phyloP scores from a whole-genome alignment of 35 echinoderm and acorn worm genomes.

The Lytechinus pictus region DNA sequence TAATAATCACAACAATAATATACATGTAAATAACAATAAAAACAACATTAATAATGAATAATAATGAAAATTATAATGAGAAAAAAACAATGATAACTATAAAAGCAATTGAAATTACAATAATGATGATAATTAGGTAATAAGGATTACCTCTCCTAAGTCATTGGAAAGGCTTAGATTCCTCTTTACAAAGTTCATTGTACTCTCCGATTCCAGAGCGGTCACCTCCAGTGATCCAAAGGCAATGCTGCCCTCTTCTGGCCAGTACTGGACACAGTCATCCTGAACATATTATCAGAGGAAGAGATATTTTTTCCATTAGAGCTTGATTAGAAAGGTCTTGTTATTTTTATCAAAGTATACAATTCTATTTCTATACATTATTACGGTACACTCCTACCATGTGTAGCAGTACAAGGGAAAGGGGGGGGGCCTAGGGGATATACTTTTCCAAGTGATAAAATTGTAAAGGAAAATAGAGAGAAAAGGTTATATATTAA shows the following conservation, averaged over 20 bases:
- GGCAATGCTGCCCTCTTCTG: constrained; percentile 21
- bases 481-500: too few species aligned
- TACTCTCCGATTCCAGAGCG: neutral
- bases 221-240: constrained; percentile 4
- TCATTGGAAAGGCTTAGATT: neutral
- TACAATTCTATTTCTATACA: neutral
- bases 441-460: too few species aligned
- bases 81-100: too few species aligned
- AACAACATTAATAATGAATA: too few species aligned
- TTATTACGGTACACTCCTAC: neutral
- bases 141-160: neutral
- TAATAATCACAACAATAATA: too few species aligned
- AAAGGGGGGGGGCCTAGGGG: too few species aligned
- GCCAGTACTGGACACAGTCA: constrained; percentile 37
- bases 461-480: too few species aligned
- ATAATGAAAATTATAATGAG: too few species aligned
- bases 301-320: neutral
- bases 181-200: neutral
- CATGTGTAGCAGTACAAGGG: too few species aligned
- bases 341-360: neutral
- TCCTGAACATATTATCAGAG: neutral
- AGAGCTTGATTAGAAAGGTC: neutral
- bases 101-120: too few species aligned
- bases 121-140: too few species aligned
- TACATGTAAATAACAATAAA: too few species aligned